A percentile compares a stretch with the other conserved stretches of the same genome.
Evolutionary conservation across 2,113 vertebrate genomes (phyloP).

Genomic region (Enhydra lutris): DNA sequence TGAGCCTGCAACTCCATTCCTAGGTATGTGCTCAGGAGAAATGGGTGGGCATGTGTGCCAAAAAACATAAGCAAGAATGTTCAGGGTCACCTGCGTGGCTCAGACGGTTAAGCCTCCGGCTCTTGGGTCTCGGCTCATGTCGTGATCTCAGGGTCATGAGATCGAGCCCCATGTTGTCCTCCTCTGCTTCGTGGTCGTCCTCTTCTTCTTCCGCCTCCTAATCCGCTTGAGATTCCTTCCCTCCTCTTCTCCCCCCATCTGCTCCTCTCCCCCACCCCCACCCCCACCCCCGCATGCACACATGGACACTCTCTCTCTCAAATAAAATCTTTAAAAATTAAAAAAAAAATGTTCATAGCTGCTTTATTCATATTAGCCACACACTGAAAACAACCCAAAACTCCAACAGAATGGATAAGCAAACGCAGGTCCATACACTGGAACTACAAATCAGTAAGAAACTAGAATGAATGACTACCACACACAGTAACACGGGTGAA

Average conservation of each 20-base stretch:
- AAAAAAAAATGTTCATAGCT: not conserved
- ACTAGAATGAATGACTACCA: not conserved
- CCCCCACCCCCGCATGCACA: not conserved
- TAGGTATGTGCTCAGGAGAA: not conserved
- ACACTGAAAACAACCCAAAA: not conserved
- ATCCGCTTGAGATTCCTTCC: not conserved
- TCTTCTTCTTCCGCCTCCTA: not conserved
- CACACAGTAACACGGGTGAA: not conserved
- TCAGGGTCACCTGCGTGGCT: not conserved
- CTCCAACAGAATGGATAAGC: not conserved
- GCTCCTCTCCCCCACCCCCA: not conserved
- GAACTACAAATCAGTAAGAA: not conserved
- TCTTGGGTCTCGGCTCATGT: not conserved
- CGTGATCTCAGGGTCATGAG: not conserved
- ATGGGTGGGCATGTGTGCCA: not conserved
- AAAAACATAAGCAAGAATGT: not conserved
- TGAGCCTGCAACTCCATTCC: not conserved
- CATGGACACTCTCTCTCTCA: not conserved
- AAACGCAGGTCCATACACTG: not conserved
- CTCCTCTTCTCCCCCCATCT: not conserved
- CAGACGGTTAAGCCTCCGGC: not conserved
- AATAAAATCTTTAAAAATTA: not conserved
- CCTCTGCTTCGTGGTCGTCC: not conserved
- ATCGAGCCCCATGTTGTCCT: not conserved
- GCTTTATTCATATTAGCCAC: constrained; percentile 21